A percentile compares a stretch with the other conserved stretches of the same genome.
Evolutionary conservation across 1,140 invertebrate genomes (phyloP).

Genomic region (Pseudomyrmex sp.): DNA sequence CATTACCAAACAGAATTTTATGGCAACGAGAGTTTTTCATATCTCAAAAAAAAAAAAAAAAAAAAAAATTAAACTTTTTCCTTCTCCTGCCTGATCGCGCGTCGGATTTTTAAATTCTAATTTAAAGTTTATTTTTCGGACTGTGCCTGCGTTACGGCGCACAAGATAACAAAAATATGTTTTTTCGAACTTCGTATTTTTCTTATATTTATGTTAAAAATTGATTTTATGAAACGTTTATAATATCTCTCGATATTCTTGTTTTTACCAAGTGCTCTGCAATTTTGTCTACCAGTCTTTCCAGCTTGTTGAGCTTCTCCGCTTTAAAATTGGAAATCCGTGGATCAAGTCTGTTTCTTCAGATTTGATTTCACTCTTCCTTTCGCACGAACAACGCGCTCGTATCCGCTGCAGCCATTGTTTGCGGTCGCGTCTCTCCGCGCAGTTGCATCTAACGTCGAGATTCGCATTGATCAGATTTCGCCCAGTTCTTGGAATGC

Average conservation of each 20-base stretch:
- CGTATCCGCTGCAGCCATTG: slow-evolving; percentile 7
- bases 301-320: background rate
- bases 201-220: background rate
- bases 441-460: slow-evolving; percentile 37
- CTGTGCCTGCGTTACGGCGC: background rate
- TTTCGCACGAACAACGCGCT: background rate
- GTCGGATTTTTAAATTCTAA: slow-evolving; percentile 15
- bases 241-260: too few species aligned
- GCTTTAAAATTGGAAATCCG: slow-evolving; percentile 18
- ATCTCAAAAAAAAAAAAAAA: slow-evolving; percentile 12
- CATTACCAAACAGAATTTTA: slow-evolving; percentile 28
- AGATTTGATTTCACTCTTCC: background rate
- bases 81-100: slow-evolving; percentile 1
- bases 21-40: background rate
- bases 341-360: background rate
- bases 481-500: slow-evolving; percentile 21
- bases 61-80: slow-evolving; percentile 23
- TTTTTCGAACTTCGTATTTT: slow-evolving; percentile 9
- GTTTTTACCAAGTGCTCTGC: background rate
- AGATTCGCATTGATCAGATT: slow-evolving; percentile 61
- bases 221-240: background rate
- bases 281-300: slow-evolving; percentile 14
- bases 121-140: slow-evolving; percentile 27
- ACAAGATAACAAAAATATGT: slow-evolving; percentile 6
- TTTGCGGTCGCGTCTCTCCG: slow-evolving; percentile 6